These are phyloP conservation scores for Miichthys miiuy DNA, from an alignment of 2,797 vertebrate species.

Conservation along the genomic window DNA sequence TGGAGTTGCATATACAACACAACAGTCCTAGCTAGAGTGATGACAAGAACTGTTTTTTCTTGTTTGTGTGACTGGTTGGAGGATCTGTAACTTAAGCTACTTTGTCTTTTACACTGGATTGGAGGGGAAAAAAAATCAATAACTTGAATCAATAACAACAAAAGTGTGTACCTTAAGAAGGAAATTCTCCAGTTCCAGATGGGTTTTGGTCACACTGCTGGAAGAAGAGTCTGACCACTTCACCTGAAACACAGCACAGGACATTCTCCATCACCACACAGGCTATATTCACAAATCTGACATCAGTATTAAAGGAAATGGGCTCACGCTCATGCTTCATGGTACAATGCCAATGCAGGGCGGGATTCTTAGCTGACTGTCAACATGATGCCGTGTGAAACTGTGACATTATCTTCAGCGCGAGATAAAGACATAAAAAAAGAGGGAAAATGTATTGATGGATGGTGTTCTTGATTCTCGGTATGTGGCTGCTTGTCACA, in stretches of 20 bases:
- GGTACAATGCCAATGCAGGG: neutral
- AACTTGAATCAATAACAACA: neutral
- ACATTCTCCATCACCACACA: slow-evolving; percentile 16
- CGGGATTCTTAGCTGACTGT: too few relatives aligned
- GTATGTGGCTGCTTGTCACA: too few relatives aligned
- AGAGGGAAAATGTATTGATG: too few relatives aligned
- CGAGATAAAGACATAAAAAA: too few relatives aligned
- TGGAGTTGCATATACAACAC: neutral
- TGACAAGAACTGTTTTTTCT: neutral
- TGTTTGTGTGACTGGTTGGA: neutral
- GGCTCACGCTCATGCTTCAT: neutral
- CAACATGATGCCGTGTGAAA: too few relatives aligned
- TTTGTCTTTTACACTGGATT: neutral
- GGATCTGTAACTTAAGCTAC: neutral
- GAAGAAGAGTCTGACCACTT: slow-evolving; percentile 83
- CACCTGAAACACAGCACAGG: slow-evolving; percentile 74
- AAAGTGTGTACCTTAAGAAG: slow-evolving; percentile 76
- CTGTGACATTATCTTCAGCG: too few relatives aligned
- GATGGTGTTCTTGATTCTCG: too few relatives aligned
- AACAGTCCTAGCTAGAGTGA: neutral
- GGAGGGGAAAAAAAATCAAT: neutral
- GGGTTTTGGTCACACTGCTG: slow-evolving; percentile 82
- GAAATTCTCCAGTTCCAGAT: slow-evolving; percentile 83
- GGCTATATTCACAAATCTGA: neutral
- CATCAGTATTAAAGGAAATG: neutral